Evolutionary conservation across 2,888 invertebrate genomes (phyloP).

Genomic region (Melinaea marsaeus): DNA sequence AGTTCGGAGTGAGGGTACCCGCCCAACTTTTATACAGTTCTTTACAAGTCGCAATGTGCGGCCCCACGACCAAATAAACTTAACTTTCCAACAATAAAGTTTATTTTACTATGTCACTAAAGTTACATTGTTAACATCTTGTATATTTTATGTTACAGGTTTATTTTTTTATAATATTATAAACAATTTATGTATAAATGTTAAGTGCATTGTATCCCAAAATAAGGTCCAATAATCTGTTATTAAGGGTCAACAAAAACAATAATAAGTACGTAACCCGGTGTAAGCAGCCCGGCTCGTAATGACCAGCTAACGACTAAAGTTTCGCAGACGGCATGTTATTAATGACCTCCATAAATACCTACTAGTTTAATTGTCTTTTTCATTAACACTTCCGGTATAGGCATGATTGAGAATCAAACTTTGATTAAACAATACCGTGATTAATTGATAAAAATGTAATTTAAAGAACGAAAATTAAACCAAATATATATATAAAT

Average conservation of each 20-base stretch:
- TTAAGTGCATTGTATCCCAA: too few relatives aligned
- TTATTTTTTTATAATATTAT: not conserved
- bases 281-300: conserved; percentile 10
- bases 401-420: not conserved
- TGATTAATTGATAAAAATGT: too few relatives aligned
- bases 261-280: not conserved
- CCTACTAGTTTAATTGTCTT: conserved; percentile 3
- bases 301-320: conserved; percentile 26
- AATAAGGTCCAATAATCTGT: too few relatives aligned
- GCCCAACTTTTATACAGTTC: not conserved
- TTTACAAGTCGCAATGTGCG: conserved; percentile 2
- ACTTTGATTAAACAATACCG: not conserved
- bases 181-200: not conserved
- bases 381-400: conserved; percentile 5
- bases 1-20: conserved; percentile 9
- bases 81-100: conserved; percentile 7
- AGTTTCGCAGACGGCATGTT: conserved; percentile 14
- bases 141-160: not conserved
- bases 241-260: too few relatives aligned
- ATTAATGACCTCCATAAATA: conserved; percentile 6
- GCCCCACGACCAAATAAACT: conserved; percentile 2
- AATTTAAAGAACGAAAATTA: too few relatives aligned
- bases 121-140: conserved; percentile 4
- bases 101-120: conserved; percentile 9
- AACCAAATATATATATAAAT: too few relatives aligned